Conservation (phyloP, 2,113 vertebrate genomes). For the Ancistrus triradiatus region DNA sequence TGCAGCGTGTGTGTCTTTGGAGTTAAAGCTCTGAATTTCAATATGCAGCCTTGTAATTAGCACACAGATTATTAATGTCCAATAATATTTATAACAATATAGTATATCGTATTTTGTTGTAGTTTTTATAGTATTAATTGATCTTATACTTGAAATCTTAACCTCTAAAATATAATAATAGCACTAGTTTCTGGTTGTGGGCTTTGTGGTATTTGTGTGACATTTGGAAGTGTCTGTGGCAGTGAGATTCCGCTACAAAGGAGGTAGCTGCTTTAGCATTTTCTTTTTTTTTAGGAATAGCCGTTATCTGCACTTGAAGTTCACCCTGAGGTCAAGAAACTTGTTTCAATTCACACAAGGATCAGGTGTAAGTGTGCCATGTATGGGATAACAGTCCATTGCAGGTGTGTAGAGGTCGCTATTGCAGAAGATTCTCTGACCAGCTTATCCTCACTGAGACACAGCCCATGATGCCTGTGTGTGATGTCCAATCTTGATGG, state of each 20-base stretch:
- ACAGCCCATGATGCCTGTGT: too few species aligned
- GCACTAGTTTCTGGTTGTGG: not conserved
- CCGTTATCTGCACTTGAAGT: conserved; percentile 10
- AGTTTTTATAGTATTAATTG: not conserved
- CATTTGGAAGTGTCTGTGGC: conserved; percentile 11
- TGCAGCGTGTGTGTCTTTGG: conserved; percentile 3
- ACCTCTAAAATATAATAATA: not conserved
- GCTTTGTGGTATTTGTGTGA: conserved; percentile 23
- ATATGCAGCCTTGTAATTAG: too few species aligned
- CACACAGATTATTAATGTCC: not conserved
- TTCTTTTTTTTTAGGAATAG: conserved; percentile 7
- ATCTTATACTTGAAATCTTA: not conserved
- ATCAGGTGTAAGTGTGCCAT: too few species aligned
- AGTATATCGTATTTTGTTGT: too few species aligned
- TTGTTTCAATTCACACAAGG: too few species aligned
- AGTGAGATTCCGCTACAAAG: conserved; percentile 1
- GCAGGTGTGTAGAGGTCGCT: too few species aligned
- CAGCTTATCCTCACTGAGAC: too few species aligned
- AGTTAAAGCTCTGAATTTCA: conserved; percentile 17
- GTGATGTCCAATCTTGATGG: too few species aligned
- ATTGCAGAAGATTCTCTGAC: too few species aligned
- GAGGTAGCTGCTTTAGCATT: not conserved
- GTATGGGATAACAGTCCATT: too few species aligned
- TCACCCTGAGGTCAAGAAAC: not conserved
- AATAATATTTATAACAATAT: too few species aligned